Evolutionary conservation across 2,888 invertebrate genomes (phyloP).

Genomic region (Tiliacea citrago): DNA sequence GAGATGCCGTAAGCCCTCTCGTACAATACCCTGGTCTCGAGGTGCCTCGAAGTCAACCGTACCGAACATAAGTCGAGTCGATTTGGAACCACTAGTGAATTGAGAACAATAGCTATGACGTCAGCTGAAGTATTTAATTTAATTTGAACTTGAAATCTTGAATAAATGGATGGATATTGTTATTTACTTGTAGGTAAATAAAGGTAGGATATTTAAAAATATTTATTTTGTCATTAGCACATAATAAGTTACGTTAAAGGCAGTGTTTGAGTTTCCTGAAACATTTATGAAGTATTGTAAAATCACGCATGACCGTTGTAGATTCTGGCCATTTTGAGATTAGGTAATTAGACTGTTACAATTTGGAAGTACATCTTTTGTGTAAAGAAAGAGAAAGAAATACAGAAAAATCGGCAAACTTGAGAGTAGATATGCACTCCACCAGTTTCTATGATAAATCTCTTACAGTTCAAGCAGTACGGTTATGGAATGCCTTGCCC

Average conservation of each 20-base stretch:
- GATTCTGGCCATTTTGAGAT: not conserved
- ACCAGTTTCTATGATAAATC: too few species aligned
- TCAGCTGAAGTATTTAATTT: not conserved
- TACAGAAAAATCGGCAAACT: too few species aligned
- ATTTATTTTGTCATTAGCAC: not conserved
- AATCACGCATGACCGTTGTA: not conserved
- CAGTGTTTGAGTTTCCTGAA: not conserved
- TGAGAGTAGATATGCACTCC: too few species aligned
- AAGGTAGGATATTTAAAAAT: not conserved
- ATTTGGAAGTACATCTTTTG: too few species aligned
- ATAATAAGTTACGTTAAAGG: not conserved
- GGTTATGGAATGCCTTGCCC: too few species aligned
- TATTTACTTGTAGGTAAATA: not conserved
- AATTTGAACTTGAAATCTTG: slow-evolving; percentile 2
- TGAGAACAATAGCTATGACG: not conserved
- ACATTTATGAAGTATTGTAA: not conserved
- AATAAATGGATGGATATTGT: not conserved
- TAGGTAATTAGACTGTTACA: too few species aligned
- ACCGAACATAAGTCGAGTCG: not conserved
- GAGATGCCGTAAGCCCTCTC: not conserved
- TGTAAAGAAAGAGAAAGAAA: too few species aligned
- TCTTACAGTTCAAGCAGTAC: too few species aligned
- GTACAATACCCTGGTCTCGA: slow-evolving; percentile 6
- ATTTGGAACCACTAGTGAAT: not conserved
- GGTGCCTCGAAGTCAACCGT: not conserved